Evolutionary conservation across 2,888 invertebrate genomes (phyloP), one percentile per base, ranked within the genome.

Genomic region (Apeira syringaria): DNA sequence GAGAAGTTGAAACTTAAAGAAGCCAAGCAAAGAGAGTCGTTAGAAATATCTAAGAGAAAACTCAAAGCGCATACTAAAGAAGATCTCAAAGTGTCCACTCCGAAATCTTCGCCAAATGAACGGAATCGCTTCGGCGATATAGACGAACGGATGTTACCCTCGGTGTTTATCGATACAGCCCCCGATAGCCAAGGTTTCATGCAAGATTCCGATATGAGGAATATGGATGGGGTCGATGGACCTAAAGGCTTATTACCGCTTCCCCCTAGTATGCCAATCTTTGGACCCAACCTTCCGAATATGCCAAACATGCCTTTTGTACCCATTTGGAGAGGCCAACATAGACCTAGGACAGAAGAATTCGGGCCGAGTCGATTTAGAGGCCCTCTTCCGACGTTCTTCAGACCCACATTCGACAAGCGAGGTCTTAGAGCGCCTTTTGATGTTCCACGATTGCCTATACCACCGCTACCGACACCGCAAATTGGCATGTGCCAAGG

Each of bases 1-100:
- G 96, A 97, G 69, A 94, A 93, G 36, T 89, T 91, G 27, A 96
- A 96, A 72, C 78, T 95, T 2, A 93, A 94, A 44, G 95, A 95
- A 43, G 94, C 95, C 0, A 94, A 95, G 58, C 91, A 94, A 31
- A 92, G 93, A 22, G 95, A 95, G 45, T 93, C 92, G 0, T 54
- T 91, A 11, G 93, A 93, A 64, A 88, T 91, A 27, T 91, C 91
- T 0, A 85, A 90, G 49, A 69, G 81, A 13, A 86, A 80, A 53
- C 70, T 89, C 0, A 80, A 84, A 47, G 77, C 82, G 2, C 81
- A 81, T 18, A 73, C 74, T 2, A 62, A 80, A 3, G 83, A 81
- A 5, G 80, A 81, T 46, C 85, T 85, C 20, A 87, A 91, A 49
- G 80, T 87, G 8, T 56, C 76, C n/a, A 91, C 89, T 44, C 91